Evolutionary conservation across 1,140 invertebrate genomes (phyloP).

Genomic region (Drosophila micromelanica): DNA sequence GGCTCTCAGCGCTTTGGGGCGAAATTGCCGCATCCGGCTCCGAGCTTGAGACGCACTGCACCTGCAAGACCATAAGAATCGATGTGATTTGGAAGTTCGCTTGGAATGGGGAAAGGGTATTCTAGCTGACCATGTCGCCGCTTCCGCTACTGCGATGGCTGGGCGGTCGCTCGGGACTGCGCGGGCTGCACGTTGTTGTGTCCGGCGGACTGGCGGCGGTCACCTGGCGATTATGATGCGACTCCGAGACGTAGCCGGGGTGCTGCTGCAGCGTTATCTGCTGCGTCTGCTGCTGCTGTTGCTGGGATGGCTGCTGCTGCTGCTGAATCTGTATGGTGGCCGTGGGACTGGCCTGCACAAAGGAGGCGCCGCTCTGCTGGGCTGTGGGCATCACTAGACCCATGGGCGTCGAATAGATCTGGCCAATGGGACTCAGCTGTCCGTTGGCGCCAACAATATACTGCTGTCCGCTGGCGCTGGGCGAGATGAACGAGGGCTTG

Average conservation of each 20-base stretch:
- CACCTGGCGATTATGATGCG: conserved; percentile 77
- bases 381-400: conserved; percentile 88
- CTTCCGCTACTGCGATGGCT: conserved; percentile 83
- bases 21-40: conserved; percentile 88
- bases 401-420: conserved; percentile 91
- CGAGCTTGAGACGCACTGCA: conserved; percentile 93
- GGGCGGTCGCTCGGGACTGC: conserved; percentile 77
- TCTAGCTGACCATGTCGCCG: conserved; percentile 76
- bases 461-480: conserved; percentile 89
- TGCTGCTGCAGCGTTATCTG: conserved; percentile 56
- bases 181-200: conserved; percentile 92
- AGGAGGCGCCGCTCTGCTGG: conserved; percentile 85
- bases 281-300: conserved; percentile 30
- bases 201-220: conserved; percentile 87
- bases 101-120: neutral
- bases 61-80: conserved; percentile 86
- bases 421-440: conserved; percentile 89
- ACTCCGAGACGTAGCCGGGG: conserved; percentile 79
- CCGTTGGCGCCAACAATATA: conserved; percentile 88
- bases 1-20: conserved; percentile 72
- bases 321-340: conserved; percentile 85
- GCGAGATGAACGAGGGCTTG: conserved; percentile 91
- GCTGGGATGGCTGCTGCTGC: conserved; percentile 62
- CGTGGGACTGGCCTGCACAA: conserved; percentile 87
- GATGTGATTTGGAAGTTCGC: neutral